Evolutionary conservation across 2,113 vertebrate genomes (phyloP), one percentile per base, ranked within the genome.

Genomic region (Labrus mixtus): DNA sequence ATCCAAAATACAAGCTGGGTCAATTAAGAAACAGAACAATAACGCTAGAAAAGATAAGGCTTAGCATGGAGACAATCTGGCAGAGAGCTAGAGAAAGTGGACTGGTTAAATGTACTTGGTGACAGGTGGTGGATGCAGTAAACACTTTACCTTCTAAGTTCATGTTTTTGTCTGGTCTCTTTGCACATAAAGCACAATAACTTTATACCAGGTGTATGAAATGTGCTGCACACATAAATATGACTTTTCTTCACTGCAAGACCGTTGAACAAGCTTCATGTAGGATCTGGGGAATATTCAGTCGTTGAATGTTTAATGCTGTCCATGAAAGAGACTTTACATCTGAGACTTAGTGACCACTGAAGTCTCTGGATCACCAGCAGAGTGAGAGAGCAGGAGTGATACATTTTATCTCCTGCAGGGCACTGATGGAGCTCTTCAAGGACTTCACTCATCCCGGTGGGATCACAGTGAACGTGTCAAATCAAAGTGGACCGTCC

Each of bases 261-360:
- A 51, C 8, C 3, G 2, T 6, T 48, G 6, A 51, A 33, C 13
- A 29, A 43, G 55, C 43, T 62, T 68, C 3, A n/a, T 8, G 16
- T 12, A 57, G 53, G 68, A 72, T 5, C 65, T 45, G 67, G 0
- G 50, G 53, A 69, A 55, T 29, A 43, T 15, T n/a, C 16, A 22
- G 59, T 8, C 20, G 50, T 12, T 69, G 60, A 68, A 66, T 68
- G 55, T 82, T 89, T 89, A 80, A 87, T 87, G n/a, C 54, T 13
- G 41, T 45, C 58, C 68, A 77, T 78, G 43, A 85, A 85, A 78
- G 82, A 64, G 50, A 61, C 29, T 64, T 72, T 68, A 20, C 71
- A 61, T 71, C 60, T 56, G 67, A 19, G 73, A 72, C 39, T 53
- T 39, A 60, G 56, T 83, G 82, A 78, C 75, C 75, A 72, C 66